These are phyloP conservation scores for Chaetoderma sp. DNA, from an alignment of 2,888 invertebrate genomes.

Conservation along the genomic window DNA sequence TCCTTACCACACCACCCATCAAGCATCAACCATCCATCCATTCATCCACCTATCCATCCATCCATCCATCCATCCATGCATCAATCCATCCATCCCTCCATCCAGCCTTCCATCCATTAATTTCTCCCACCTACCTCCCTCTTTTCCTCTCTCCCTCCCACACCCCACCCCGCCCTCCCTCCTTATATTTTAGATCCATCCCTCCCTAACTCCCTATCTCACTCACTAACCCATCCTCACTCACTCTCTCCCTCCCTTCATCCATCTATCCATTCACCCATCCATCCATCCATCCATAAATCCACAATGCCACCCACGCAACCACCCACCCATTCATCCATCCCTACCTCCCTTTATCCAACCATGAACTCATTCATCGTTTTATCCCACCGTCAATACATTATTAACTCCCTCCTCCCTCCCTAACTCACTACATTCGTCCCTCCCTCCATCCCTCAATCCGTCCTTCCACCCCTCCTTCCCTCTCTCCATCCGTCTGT, in stretches of 20 bases:
- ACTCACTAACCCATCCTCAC: slow-evolving; percentile 20
- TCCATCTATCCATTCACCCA: too few relatives aligned
- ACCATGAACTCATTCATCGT: neutral
- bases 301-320: slow-evolving; percentile 72
- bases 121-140: too few relatives aligned
- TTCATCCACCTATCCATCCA: too few relatives aligned
- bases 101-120: too few relatives aligned
- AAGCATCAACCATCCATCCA: too few relatives aligned
- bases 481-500: neutral
- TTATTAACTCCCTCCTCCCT: neutral
- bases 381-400: neutral
- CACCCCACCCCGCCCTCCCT: too few relatives aligned
- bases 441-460: neutral
- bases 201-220: slow-evolving; percentile 42
- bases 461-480: neutral
- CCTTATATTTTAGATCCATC: slow-evolving; percentile 70
- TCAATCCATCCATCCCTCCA: too few relatives aligned
- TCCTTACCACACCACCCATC: slow-evolving; percentile 72
- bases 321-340: slow-evolving; percentile 91
- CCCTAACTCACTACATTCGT: neutral
- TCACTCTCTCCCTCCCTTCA: slow-evolving; percentile 36
- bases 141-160: slow-evolving; percentile 73
- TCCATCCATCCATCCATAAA: slow-evolving; percentile 74
- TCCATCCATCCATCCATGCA: too few relatives aligned
- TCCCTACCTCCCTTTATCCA: slow-evolving; percentile 72